Conservation (phyloP, 2,113 vertebrate genomes). For the Phylloscopus whistleri region DNA sequence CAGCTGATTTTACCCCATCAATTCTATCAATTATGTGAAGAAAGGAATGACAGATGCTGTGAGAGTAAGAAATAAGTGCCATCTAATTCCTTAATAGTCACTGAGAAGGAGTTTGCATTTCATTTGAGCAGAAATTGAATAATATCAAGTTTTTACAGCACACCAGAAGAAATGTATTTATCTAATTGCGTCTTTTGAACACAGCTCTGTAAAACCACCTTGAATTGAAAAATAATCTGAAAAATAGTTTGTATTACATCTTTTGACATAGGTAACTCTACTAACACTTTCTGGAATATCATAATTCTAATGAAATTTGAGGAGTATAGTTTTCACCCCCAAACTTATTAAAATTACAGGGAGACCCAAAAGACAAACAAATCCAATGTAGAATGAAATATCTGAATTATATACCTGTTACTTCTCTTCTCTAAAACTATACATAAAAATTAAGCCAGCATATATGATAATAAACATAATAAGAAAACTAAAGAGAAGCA, state of each 20-base stretch:
- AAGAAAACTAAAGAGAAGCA: not conserved
- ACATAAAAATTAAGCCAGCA: not conserved
- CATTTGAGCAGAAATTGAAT: conserved; percentile 16
- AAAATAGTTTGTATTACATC: not conserved
- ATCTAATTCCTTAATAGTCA: not conserved
- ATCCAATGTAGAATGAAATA: not conserved
- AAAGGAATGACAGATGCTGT: not conserved
- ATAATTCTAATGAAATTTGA: not conserved
- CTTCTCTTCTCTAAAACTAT: not conserved
- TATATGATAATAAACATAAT: not conserved
- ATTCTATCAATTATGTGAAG: not conserved
- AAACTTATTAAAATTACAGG: not conserved
- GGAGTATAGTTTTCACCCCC: not conserved
- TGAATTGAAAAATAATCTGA: not conserved
- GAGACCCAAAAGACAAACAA: not conserved
- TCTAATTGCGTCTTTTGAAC: not conserved
- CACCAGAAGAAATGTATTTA: not conserved
- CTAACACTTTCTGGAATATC: not conserved
- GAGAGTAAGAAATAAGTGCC: not conserved
- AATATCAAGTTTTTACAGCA: not conserved
- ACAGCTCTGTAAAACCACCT: not conserved
- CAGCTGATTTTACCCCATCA: not conserved
- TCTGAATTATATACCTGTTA: not conserved
- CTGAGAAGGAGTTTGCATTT: conserved; percentile 26
- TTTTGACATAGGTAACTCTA: not conserved